A percentile compares a stretch with the other conserved stretches of the same genome.
phyloP scores from a whole-genome alignment of 1,140 invertebrate species.

The Heterodera schachtii region DNA sequence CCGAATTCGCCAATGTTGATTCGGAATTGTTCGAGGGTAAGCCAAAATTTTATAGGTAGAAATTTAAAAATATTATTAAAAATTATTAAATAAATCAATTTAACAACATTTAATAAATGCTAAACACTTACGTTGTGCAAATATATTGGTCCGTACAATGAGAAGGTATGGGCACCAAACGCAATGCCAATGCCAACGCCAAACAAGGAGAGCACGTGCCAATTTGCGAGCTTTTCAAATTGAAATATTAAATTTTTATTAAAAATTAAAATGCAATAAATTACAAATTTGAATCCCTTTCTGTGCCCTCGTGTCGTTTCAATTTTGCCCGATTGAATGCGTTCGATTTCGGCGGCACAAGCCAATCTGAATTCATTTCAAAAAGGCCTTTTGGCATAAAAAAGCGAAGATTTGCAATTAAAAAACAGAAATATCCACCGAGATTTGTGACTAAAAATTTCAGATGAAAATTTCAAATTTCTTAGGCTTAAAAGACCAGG shows the following conservation, averaged over 20 bases:
- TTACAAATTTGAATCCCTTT: background rate
- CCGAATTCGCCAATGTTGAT: no score
- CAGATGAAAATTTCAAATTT: no score
- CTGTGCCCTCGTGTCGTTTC: background rate
- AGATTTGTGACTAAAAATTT: no score
- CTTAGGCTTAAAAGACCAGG: no score
- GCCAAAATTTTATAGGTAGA: no score
- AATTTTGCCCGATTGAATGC: background rate
- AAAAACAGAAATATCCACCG: no score
- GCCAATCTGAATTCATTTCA: background rate
- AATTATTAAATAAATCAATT: no score
- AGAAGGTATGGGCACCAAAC: slow-evolving; percentile 35
- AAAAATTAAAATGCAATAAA: background rate
- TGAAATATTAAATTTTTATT: background rate
- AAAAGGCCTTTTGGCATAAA: background rate
- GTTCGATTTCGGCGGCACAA: background rate
- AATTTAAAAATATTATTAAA: no score
- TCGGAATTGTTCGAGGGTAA: no score
- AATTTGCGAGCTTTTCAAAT: slow-evolving; percentile 26
- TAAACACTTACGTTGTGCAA: slow-evolving; percentile 36
- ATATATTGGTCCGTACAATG: slow-evolving; percentile 40
- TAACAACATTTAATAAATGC: no score
- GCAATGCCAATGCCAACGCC: slow-evolving; percentile 25
- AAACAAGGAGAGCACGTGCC: slow-evolving; percentile 28
- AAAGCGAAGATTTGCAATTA: no score